Base-by-base conservation (phyloP, 2,797 vertebrate species). In the Enteromius radiatus region DNA sequence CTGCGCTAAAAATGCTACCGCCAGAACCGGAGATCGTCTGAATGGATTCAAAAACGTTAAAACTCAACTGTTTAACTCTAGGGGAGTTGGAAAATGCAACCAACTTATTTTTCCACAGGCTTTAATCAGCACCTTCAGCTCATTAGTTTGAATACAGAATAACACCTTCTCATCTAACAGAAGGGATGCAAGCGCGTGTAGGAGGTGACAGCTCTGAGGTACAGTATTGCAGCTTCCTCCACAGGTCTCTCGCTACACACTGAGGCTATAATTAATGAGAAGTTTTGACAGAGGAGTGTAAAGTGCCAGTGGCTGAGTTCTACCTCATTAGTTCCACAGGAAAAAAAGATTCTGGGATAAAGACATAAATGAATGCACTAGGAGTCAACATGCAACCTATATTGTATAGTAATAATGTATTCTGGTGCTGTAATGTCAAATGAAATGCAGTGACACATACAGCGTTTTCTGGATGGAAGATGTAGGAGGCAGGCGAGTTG, bases 381-480 rank as follows among this genome's bases (percentile, higher is more conserved):
- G 12, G 26, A 33, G 12, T 36, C 41, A 36, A 23, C 21, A 3
- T 21, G 56, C 38, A 38, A 2, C 33, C 33, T 63, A 14, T 36
- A 38, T 38, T 26, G 38, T 17, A 74, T 1, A 54, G 47, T 33
- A 12, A 21, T 21, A 71, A 28, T 15, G 19, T 36, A 14, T 52
- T 73, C 5, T 52, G 28, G 33, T 11, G 11, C 28, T n/a, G 47
- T 52, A 31, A 52, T n/a, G 70, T 64, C 17, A 28, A 9, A 38
- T 64, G 5, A 33, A 33, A 11, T 61, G 21, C 3, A 14, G 5
- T 38, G 54, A 43, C 21, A 96, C 97, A 95, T 91, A 99, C 98
- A 86, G 98, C 98, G 61, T 99, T 99, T 92, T 99, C 98, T 1
- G 98, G 98, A 86, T 99, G 98, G 95, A 99, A 99, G 95, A 98